phyloP scores from a whole-genome alignment of 2,888 invertebrate genomes.

The Sphinx pinastri region DNA sequence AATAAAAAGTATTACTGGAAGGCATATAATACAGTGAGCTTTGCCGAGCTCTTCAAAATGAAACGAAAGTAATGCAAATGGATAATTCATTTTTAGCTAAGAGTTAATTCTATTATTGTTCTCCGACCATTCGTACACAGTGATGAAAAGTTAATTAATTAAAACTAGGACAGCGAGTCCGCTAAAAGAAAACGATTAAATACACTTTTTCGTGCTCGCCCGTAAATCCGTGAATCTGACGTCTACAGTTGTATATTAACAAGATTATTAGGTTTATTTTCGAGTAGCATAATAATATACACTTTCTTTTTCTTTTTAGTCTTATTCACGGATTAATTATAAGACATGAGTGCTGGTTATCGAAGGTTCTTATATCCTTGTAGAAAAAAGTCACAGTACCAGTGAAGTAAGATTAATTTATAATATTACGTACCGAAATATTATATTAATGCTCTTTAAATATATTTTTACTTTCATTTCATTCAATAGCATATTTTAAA shows the following conservation, averaged over 20 bases:
- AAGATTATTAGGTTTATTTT: background rate
- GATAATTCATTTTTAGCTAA: slow-evolving; percentile 53
- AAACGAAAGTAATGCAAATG: slow-evolving; percentile 49
- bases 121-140: slow-evolving; percentile 46
- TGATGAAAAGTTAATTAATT: slow-evolving; percentile 61
- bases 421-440: no score
- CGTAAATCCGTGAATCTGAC: slow-evolving; percentile 1
- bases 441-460: no score
- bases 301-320: background rate
- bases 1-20: slow-evolving; percentile 5
- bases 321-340: no score
- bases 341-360: background rate
- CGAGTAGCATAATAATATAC: background rate
- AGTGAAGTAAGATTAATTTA: no score
- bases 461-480: no score
- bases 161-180: slow-evolving; percentile 46
- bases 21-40: slow-evolving; percentile 40
- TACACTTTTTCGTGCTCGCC: slow-evolving; percentile 6
- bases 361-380: background rate
- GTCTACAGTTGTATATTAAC: background rate
- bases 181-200: slow-evolving; percentile 40
- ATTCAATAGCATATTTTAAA: no score
- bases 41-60: slow-evolving; percentile 53
- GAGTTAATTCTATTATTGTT: slow-evolving; percentile 52
- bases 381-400: background rate